Conservation (phyloP, 2,888 invertebrate genomes). For the Elmis aenea region DNA sequence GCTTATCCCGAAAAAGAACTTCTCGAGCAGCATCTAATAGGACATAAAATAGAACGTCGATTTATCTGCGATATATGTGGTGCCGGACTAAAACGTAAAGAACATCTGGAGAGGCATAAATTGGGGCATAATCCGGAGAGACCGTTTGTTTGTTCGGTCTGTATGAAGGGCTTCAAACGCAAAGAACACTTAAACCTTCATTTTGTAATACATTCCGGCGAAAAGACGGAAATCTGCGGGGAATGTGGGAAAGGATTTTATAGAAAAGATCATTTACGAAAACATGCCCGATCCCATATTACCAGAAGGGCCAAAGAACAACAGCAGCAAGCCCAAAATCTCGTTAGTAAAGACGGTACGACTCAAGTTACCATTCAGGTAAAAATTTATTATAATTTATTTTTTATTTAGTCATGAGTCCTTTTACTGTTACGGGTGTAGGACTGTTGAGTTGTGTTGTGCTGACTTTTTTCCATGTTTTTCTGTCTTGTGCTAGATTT, state of each 20-base stretch:
- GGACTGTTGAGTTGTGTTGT: too few relatives aligned
- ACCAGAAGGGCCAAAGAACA: constrained; percentile 72
- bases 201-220: constrained; percentile 78
- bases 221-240: constrained; percentile 73
- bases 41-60: constrained; percentile 74
- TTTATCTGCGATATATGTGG: constrained; percentile 76
- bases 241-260: constrained; percentile 77
- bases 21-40: constrained; percentile 69
- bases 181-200: constrained; percentile 79
- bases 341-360: constrained; percentile 28
- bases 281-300: constrained; percentile 73
- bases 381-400: too few relatives aligned
- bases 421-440: too few relatives aligned
- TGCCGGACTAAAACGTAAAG: constrained; percentile 71
- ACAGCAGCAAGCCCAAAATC: constrained; percentile 40
- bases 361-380: constrained; percentile 44
- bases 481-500: too few relatives aligned
- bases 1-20: constrained; percentile 75
- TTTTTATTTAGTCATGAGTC: too few relatives aligned
- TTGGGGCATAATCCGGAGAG: constrained; percentile 76
- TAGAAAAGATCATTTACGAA: constrained; percentile 74
- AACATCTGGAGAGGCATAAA: constrained; percentile 75
- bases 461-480: too few relatives aligned
- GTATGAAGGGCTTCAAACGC: constrained; percentile 70
- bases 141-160: constrained; percentile 72